phyloP scores from a whole-genome alignment of 2,113 vertebrate genomes.

The Colaptes auratus region DNA sequence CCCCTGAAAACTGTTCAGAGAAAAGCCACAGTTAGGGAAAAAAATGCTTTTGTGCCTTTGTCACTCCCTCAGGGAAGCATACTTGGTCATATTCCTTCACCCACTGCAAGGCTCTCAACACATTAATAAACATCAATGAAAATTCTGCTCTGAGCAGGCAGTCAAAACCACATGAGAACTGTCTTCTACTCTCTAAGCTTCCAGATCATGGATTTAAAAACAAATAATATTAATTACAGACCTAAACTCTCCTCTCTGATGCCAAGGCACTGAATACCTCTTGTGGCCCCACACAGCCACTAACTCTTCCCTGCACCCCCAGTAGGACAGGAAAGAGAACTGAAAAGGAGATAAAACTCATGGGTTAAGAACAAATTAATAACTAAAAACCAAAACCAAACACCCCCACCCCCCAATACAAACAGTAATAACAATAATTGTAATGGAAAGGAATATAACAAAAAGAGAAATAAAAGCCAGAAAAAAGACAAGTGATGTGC shows the following conservation, averaged over 20 bases:
- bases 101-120: background rate
- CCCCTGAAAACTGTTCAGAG: constrained; percentile 59
- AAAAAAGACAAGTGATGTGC: background rate
- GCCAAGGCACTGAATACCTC: background rate
- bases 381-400: background rate
- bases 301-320: background rate
- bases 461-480: background rate
- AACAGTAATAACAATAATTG: background rate
- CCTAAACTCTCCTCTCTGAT: background rate
- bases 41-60: background rate
- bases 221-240: background rate
- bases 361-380: background rate
- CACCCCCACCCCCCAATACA: background rate
- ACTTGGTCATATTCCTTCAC: background rate
- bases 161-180: background rate
- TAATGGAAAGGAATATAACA: background rate
- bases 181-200: background rate
- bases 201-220: background rate
- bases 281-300: background rate
- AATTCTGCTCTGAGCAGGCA: background rate
- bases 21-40: background rate
- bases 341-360: background rate
- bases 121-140: background rate
- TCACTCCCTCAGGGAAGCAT: background rate
- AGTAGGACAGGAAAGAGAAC: background rate